Base-by-base conservation (phyloP, 2,113 vertebrate genomes). In the Dromiciops gliroides region DNA sequence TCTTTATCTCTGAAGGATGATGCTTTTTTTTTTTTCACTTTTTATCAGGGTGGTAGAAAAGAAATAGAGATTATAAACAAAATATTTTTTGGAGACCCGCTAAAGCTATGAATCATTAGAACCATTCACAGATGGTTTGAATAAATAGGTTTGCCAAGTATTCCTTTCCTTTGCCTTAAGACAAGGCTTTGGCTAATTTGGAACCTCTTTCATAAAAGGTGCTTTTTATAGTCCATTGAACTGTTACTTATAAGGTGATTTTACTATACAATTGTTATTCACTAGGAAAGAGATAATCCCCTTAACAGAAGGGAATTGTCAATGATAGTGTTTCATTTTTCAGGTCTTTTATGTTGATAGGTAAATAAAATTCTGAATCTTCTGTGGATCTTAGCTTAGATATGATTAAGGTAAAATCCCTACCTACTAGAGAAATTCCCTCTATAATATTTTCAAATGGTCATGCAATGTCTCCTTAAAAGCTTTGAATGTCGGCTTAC, bases 241-340 rank as follows among this genome's bases (percentile, higher is more conserved):
- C 50, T 95, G 90, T 91, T 25, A 89, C 89, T 28, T 83, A 83
- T 44, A 50, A 94, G 94, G 50, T 22, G 88, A 14, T 16, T 89
- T 89, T 92, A 0, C 10, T 90, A 48, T 44, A 23, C 22, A 88
- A 53, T 89, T 94, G 51, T 91, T 89, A 28, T 83, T 94, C 91
- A 90, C 75, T 67, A 89, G 88, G 83, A 92, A 88, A 51, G 50
- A 92, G 25, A 91, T 90, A 24, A 19, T 28, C 52, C 28, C 89
- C 9, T 49, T 9, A 5, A 31, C 90, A 19, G 60, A 83, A 2
- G 23, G n/a, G 19, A 44, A 83, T 83, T 67, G 19, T 44, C 67
- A 83, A 9, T 44, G 37, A n/a, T 75, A n/a, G 60, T 16, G n/a
- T 75, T 7, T 83, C 16, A 83, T 83, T 83, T 83, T 83, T 44